These are phyloP conservation scores for Neoarius graeffei DNA, from an alignment of 2,113 vertebrate genomes.

Conservation along the genomic window DNA sequence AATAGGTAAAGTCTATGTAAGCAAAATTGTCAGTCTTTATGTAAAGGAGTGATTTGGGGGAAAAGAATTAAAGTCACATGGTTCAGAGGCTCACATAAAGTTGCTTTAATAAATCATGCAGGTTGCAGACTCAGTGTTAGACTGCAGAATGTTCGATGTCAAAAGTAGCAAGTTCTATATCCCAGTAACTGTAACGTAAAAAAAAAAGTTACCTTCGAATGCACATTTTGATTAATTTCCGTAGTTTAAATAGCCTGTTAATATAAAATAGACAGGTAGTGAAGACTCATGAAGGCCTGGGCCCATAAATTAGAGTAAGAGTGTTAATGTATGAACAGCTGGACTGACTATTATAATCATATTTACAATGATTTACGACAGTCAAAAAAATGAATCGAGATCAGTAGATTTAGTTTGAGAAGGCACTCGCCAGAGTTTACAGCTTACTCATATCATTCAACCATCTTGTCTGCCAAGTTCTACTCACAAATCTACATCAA, in stretches of 20 bases:
- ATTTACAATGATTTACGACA: constrained; percentile 18
- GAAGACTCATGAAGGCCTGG: background rate
- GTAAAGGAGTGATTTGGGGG: background rate
- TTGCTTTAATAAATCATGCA: background rate
- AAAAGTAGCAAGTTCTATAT: background rate
- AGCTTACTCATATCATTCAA: constrained; percentile 20
- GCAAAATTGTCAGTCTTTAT: background rate
- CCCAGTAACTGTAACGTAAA: background rate
- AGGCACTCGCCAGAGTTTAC: constrained; percentile 8
- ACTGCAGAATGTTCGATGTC: background rate
- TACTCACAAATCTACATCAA: constrained; percentile 56
- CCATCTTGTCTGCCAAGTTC: constrained; percentile 58
- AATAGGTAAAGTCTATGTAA: constrained; percentile 6
- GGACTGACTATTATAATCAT: constrained; percentile 9
- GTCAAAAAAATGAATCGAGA: constrained; percentile 15
- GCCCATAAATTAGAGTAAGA: background rate
- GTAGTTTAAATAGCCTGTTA: background rate
- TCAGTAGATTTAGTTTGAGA: background rate
- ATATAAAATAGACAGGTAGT: background rate
- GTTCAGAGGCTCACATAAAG: background rate
- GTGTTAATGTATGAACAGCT: constrained; percentile 17
- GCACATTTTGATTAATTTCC: background rate
- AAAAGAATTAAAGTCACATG: background rate
- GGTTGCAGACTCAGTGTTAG: background rate
- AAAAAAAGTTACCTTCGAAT: background rate